phyloP scores from a whole-genome alignment of 2,888 invertebrate genomes.

The Heliconius aoede region DNA sequence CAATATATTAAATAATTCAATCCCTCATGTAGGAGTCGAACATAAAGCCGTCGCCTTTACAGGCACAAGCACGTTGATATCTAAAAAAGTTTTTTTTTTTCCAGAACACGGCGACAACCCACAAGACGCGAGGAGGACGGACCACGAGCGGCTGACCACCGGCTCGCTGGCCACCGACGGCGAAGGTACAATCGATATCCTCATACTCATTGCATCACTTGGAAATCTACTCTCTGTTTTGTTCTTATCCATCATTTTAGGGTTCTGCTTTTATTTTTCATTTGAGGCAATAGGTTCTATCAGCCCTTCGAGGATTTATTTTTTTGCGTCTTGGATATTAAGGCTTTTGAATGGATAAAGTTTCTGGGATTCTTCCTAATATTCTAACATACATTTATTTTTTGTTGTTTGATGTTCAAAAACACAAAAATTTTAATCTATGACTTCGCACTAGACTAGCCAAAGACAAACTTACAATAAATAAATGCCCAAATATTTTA shows the following conservation, averaged over 20 bases:
- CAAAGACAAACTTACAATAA: too few relatives aligned
- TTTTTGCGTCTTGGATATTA: background rate
- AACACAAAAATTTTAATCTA: too few relatives aligned
- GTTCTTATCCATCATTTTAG: background rate
- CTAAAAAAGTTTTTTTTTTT: conserved; percentile 44
- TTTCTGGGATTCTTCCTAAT: background rate
- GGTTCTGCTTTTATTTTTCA: too few relatives aligned
- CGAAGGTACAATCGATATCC: conserved; percentile 84
- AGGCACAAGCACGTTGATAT: too few relatives aligned
- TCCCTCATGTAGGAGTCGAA: too few relatives aligned
- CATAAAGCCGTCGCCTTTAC: too few relatives aligned
- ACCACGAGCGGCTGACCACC: conserved; percentile 85
- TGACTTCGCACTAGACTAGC: too few relatives aligned
- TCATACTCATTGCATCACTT: conserved; percentile 18
- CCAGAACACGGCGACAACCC: conserved; percentile 85
- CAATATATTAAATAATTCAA: too few relatives aligned
- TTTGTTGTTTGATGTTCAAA: too few relatives aligned
- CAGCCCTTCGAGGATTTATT: too few relatives aligned
- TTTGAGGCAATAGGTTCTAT: background rate
- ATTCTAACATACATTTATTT: background rate
- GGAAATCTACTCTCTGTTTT: background rate
- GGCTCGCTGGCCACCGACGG: conserved; percentile 93
- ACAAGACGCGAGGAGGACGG: conserved; percentile 86
- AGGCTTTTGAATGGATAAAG: background rate
- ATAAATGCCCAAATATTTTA: background rate